phyloP scores from a whole-genome alignment of 2,113 vertebrate species.

The Grantiella picta region DNA sequence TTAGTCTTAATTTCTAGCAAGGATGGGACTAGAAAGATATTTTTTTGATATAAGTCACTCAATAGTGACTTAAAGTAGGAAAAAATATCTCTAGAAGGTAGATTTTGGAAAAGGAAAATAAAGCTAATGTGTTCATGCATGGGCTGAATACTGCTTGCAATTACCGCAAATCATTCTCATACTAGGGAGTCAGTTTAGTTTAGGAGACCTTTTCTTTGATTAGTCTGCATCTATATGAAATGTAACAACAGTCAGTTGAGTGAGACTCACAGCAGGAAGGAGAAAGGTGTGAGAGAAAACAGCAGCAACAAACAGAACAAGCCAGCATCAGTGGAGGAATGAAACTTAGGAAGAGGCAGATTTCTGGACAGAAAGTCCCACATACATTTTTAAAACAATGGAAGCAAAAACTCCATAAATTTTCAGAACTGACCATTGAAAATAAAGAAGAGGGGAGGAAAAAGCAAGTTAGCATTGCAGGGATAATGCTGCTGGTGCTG shows the following conservation, averaged over 20 bases:
- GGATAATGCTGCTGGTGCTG: not conserved
- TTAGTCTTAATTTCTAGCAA: not conserved
- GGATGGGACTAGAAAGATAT: not conserved
- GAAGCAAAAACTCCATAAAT: not conserved
- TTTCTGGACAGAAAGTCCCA: not conserved
- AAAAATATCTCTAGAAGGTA: not conserved
- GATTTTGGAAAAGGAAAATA: not conserved
- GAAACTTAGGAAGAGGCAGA: not conserved
- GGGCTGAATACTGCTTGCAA: not conserved
- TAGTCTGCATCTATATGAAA: not conserved
- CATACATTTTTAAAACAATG: not conserved
- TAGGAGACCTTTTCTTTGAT: constrained; percentile 6
- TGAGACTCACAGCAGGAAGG: not conserved
- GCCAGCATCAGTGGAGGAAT: not conserved
- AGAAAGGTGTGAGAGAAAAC: not conserved
- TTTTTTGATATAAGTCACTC: not conserved
- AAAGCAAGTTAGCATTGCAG: not conserved
- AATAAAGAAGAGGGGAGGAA: not conserved
- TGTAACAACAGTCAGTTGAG: not conserved
- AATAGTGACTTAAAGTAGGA: not conserved
- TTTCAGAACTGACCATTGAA: not conserved
- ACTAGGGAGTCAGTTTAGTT: not conserved
- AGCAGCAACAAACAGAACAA: not conserved
- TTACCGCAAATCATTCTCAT: not conserved
- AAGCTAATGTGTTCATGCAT: not conserved